Percentiles rank a stretch among this genome's conserved stretches.
phyloP scores from a whole-genome alignment of 2,888 invertebrate genomes.

The Melinaea marsaeus region DNA sequence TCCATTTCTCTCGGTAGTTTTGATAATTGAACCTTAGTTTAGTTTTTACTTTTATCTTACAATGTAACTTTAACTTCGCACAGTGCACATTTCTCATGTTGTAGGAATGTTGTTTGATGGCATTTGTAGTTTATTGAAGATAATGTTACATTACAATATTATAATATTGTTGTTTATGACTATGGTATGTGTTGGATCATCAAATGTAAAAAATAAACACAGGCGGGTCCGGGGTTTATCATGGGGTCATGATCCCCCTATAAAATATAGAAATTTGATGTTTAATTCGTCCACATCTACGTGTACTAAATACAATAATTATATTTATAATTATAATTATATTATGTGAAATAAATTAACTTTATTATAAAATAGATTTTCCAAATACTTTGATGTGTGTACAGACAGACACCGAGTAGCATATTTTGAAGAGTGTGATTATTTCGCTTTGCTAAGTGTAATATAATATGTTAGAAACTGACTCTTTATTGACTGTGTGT shows the following conservation, averaged over 20 bases:
- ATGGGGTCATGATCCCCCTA: no score
- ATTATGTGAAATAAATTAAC: no score
- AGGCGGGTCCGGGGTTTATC: no score
- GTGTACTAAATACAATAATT: no score
- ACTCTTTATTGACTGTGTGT: constrained; percentile 43
- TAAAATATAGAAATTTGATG: no score
- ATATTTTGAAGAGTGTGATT: constrained; percentile 33
- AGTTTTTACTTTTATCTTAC: constrained; percentile 60
- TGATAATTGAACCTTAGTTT: constrained; percentile 60
- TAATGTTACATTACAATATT: not conserved
- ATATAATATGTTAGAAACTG: constrained; percentile 34
- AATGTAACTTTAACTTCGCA: constrained; percentile 39
- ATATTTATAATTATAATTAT: no score
- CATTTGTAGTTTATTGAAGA: constrained; percentile 21
- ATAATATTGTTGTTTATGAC: not conserved
- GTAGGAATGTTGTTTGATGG: constrained; percentile 31
- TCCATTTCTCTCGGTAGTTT: constrained; percentile 71
- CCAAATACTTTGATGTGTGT: no score
- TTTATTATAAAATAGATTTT: no score
- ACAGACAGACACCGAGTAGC: constrained; percentile 29
- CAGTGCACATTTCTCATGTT: constrained; percentile 48
- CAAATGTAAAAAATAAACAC: no score
- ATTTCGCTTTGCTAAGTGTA: constrained; percentile 51
- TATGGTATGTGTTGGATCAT: constrained; percentile 12
- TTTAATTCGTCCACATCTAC: no score